Evolutionary conservation across 2,888 invertebrate species (phyloP).

Genomic region (Dioctria rufipes): DNA sequence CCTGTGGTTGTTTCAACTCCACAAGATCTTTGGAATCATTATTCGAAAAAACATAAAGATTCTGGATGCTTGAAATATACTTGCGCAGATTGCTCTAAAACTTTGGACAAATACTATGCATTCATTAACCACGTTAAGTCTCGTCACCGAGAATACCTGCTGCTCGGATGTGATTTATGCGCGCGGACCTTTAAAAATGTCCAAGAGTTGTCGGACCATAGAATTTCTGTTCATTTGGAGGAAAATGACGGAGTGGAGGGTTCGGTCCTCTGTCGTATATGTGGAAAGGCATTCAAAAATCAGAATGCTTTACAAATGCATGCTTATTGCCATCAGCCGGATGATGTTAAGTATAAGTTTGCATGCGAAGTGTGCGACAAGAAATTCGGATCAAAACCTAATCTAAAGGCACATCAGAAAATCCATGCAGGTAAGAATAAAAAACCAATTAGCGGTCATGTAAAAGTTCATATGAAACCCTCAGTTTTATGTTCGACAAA

Average conservation of each 20-base stretch:
- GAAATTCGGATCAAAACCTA: slow-evolving; percentile 60
- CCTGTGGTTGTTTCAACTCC: slow-evolving; percentile 3
- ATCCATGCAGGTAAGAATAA: slow-evolving; percentile 62
- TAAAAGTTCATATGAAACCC: neutral
- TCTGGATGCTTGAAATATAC: slow-evolving; percentile 56
- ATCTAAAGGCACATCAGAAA: slow-evolving; percentile 62
- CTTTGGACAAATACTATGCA: slow-evolving; percentile 62
- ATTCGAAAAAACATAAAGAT: slow-evolving; percentile 34
- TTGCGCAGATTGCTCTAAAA: slow-evolving; percentile 64
- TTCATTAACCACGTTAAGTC: slow-evolving; percentile 65
- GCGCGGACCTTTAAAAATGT: slow-evolving; percentile 58
- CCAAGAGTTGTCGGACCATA: slow-evolving; percentile 60
- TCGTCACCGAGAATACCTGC: slow-evolving; percentile 62
- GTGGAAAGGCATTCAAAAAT: slow-evolving; percentile 63
- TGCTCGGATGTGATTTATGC: slow-evolving; percentile 63
- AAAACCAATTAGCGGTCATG: neutral
- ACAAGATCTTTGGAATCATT: slow-evolving; percentile 54
- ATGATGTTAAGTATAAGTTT: slow-evolving; percentile 55
- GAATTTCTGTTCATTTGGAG: slow-evolving; percentile 53
- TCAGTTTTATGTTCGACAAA: neutral
- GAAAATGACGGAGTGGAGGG: slow-evolving; percentile 22
- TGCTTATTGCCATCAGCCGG: slow-evolving; percentile 60
- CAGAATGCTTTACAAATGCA: slow-evolving; percentile 61
- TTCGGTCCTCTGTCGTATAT: slow-evolving; percentile 61
- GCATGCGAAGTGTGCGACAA: slow-evolving; percentile 60